Evolutionary conservation across 2,113 vertebrate genomes (phyloP).

Genomic region (Anser brachyrhynchus): DNA sequence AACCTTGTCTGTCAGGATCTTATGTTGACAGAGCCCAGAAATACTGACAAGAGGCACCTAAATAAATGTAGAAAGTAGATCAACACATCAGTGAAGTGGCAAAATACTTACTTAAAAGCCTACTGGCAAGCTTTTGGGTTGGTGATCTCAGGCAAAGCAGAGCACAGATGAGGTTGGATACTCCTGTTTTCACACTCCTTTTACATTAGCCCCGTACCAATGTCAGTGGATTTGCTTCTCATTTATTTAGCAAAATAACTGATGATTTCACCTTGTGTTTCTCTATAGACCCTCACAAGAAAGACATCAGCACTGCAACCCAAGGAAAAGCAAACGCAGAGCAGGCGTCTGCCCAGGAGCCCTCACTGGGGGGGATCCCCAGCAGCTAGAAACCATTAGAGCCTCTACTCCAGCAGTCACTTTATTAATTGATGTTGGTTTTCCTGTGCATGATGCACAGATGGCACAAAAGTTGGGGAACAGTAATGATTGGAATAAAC

Average conservation of each 20-base stretch:
- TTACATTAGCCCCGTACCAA: not conserved
- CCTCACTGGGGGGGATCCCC: not conserved
- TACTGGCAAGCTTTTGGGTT: not conserved
- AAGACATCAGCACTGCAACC: fast-evolving
- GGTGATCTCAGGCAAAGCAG: not conserved
- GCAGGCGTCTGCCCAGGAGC: not conserved
- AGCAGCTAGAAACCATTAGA: not conserved
- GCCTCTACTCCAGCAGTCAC: not conserved
- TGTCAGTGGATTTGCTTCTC: not conserved
- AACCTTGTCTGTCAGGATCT: not conserved
- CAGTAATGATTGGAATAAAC: not conserved
- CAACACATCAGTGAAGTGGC: not conserved
- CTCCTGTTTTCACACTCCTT: not conserved
- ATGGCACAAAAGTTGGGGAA: not conserved
- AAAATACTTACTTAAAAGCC: not conserved
- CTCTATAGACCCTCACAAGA: not conserved
- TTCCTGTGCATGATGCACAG: not conserved
- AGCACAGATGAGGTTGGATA: not conserved
- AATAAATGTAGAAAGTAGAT: not conserved
- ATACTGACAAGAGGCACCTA: not conserved
- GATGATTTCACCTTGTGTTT: not conserved
- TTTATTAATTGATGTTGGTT: not conserved
- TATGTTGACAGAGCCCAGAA: not conserved
- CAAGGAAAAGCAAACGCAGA: not conserved
- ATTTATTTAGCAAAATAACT: not conserved